Evolutionary conservation across 1,140 invertebrate genomes (phyloP), one percentile per base, ranked within the genome.

Genomic region (Rhyacophila brunnea): DNA sequence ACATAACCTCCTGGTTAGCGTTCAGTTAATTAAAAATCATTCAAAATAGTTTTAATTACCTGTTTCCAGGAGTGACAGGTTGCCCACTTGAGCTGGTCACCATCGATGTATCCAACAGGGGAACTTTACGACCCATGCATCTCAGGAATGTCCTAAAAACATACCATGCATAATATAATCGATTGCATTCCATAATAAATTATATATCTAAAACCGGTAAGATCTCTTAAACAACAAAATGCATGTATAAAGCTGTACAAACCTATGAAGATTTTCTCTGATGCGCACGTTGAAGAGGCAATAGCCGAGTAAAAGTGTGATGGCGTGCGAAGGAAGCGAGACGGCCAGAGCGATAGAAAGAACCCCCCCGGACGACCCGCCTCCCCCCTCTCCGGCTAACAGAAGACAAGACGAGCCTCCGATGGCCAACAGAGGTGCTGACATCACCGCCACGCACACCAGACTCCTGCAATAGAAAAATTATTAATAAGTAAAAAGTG

Each of bases 121-220:
- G 90, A 10, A 92, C 84, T 74, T 96, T 95, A 68, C 88, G 89
- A 1, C 93, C 93, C 66, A 91, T 83, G 67, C 91, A 88, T 57
- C 85, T 79, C 38, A 92, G 71, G 11, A 91, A 78, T 3, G 91
- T 92, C 62, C 94, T 91, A 72, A 54, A 80, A 77, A 65, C 64
- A n/a, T n/a, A n/a, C n/a, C n/a, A n/a, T n/a, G n/a, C n/a, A n/a
- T n/a, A n/a, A n/a, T n/a, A n/a, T n/a, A n/a, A n/a, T n/a, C n/a
- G n/a, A n/a, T n/a, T n/a, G n/a, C n/a, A n/a, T n/a, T n/a, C n/a
- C n/a, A n/a, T n/a, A n/a, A n/a, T n/a, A n/a, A n/a, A n/a, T n/a
- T n/a, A n/a, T n/a, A n/a, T n/a, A n/a, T n/a, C n/a, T n/a, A n/a
- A n/a, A 35, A 35, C 34, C 6, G n/a, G 6, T 7, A 35, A 35